These are phyloP conservation scores for Minunthozetes semirufus DNA, from an alignment of 2,888 invertebrate species.

Conservation along the genomic window DNA sequence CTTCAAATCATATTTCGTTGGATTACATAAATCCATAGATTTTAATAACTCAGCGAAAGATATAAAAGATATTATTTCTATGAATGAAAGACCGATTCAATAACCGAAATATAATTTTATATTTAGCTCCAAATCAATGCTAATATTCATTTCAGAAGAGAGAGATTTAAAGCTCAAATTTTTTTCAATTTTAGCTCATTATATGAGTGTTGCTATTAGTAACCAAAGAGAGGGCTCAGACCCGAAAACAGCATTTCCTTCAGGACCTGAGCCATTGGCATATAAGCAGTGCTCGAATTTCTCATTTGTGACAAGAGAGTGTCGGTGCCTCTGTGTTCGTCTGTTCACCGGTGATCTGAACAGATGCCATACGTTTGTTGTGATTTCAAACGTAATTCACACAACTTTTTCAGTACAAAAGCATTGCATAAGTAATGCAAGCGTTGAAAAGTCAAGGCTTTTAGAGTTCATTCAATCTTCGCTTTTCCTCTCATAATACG, in stretches of 20 bases:
- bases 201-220: background rate
- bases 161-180: no score
- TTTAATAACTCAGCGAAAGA: background rate
- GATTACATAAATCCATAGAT: background rate
- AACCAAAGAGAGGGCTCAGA: background rate
- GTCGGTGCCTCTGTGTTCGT: background rate
- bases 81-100: background rate
- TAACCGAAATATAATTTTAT: background rate
- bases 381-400: constrained; percentile 4
- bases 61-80: no score
- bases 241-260: background rate
- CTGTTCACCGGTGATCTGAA: background rate
- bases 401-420: background rate
- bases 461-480: constrained; percentile 10
- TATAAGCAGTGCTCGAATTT: background rate
- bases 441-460: constrained; percentile 3
- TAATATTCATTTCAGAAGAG: background rate
- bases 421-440: background rate
- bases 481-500: background rate
- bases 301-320: background rate
- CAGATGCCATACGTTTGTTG: constrained; percentile 10
- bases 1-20: background rate
- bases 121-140: background rate
- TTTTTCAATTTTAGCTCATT: no score
- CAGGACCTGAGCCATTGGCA: constrained; percentile 1